Base-by-base conservation (phyloP, 2,888 invertebrate species). In the Orthosia gothica region DNA sequence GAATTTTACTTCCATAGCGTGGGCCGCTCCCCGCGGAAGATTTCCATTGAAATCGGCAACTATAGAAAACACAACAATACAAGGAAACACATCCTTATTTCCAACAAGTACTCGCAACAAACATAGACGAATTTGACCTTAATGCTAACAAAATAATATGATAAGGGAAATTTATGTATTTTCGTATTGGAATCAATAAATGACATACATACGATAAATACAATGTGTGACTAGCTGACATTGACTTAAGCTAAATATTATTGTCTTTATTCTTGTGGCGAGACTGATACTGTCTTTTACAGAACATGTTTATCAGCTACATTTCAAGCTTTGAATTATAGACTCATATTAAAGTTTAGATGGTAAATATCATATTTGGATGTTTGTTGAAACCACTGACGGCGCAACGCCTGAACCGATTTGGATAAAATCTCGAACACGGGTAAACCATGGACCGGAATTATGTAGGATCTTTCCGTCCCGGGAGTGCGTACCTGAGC, bases 1-100 rank as follows among this genome's bases (percentile, higher is more conserved):
- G 26, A n/a, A 55, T 55, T 45, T 50, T 23, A 18, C 15, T 50
- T 57, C 49, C 15, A 49, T 2, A 18, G 49, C 52, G 65, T n/a
- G 13, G 40, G 18, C 45, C 11, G 1, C 13, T 57, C 40, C 40
- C 26, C 12, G 20, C 40, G 40, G 20, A 57, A 23, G n/a, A n/a
- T 54, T 11, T 13, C 16, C 47, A 65, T 79, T 79, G 61, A 74
- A 47, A 62, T 47, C 50, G 23, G 57, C 18, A 65, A 73, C 65
- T 73, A 79, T 50, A 73, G 65, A 61, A 77, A 65, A 73, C 23
- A 26, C 50, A 62, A 61, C 50, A 77, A 79, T 65, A 72, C 58
- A 59, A n/a, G 52, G 45, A 47, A 65, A 79, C 55, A 79, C 55
- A 55, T 57, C n/a, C 65, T 52, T n/a, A 80, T 66, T 77, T 62